A percentile compares a stretch with the other conserved stretches of the same genome.
Evolutionary conservation across 2,113 vertebrate genomes (phyloP).

Genomic region (Pluvialis apricaria): DNA sequence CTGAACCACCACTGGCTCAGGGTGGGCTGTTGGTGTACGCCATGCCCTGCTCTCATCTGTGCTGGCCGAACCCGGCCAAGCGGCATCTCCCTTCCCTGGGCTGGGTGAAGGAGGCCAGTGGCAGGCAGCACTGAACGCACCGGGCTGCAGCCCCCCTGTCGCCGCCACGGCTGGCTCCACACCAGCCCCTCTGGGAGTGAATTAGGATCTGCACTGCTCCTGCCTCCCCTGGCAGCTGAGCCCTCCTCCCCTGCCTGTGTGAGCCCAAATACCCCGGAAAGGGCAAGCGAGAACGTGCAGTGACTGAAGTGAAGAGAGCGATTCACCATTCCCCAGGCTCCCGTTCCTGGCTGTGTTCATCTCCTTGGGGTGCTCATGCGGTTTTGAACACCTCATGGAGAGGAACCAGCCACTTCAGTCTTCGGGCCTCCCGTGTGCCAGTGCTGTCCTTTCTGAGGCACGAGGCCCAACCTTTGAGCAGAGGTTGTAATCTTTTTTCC

Average conservation of each 20-base stretch:
- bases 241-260: neutral
- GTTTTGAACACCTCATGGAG: neutral
- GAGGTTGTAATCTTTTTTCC: neutral
- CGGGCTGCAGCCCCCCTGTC: neutral
- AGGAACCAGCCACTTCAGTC: neutral
- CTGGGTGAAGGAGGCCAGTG: neutral
- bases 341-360: neutral
- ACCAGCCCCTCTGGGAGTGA: neutral
- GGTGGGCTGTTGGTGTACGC: no score
- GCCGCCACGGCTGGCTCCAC: accelerated
- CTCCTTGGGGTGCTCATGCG: neutral
- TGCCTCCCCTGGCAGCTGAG: neutral
- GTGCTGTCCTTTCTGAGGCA: accelerated
- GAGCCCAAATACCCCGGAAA: neutral
- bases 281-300: neutral
- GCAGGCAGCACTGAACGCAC: neutral
- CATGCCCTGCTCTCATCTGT: no score
- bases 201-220: neutral
- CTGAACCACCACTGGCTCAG: no score
- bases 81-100: neutral
- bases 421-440: neutral
- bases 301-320: neutral
- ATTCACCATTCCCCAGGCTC: neutral
- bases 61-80: accelerated
- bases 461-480: neutral